Conservation (phyloP, 2,888 invertebrate genomes). For the Drosophila paramelanica region DNA sequence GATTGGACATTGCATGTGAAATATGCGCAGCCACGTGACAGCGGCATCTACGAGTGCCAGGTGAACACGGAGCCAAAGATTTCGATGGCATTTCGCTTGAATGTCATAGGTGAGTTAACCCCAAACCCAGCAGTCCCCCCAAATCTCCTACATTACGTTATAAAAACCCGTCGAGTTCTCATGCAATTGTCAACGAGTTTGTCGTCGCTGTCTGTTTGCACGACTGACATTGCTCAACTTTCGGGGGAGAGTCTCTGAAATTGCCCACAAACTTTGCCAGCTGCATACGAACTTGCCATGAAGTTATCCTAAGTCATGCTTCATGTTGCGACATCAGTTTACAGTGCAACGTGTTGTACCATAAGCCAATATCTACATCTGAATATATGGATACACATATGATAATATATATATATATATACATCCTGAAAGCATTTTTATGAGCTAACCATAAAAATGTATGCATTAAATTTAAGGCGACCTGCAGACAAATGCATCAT, state of each 20-base stretch:
- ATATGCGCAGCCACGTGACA: constrained; percentile 93
- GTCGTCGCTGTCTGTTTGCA: constrained; percentile 36
- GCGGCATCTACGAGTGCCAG: constrained; percentile 88
- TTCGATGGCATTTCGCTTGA: constrained; percentile 93
- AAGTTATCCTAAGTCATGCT: constrained; percentile 35
- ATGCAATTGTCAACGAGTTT: constrained; percentile 63
- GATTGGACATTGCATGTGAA: constrained; percentile 96
- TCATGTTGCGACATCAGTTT: constrained; percentile 27
- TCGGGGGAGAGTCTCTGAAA: constrained; percentile 51
- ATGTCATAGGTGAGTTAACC: constrained; percentile 89
- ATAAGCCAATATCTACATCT: constrained; percentile 29
- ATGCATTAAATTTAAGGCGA: constrained; percentile 24
- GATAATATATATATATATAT: not conserved
- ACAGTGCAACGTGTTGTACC: constrained; percentile 9
- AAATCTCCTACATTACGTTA: constrained; percentile 6
- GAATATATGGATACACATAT: not conserved
- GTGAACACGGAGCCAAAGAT: constrained; percentile 93
- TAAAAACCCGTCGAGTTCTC: constrained; percentile 26
- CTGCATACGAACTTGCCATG: constrained; percentile 19
- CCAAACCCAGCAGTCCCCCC: not conserved
- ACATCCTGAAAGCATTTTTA: constrained; percentile 11
- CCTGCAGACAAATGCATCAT: constrained; percentile 8
- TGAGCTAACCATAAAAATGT: constrained; percentile 15
- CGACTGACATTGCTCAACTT: constrained; percentile 36
- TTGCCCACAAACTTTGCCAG: constrained; percentile 59